Conservation (phyloP, 2,888 invertebrate genomes). For the Dione vanillae region DNA sequence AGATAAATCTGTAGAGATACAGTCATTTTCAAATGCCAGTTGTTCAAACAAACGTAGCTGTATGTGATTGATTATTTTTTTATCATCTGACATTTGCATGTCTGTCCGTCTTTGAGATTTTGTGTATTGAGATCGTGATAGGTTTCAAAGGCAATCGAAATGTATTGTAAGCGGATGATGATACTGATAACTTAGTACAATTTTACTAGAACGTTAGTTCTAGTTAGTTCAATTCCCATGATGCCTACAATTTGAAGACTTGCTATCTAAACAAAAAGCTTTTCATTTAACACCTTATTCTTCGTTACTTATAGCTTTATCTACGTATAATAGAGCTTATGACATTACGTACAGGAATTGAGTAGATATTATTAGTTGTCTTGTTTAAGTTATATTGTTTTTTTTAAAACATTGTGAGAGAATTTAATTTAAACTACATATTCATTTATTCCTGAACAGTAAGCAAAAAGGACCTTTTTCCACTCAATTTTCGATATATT, state of each 20-base stretch:
- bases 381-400: too few species aligned
- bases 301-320: too few species aligned
- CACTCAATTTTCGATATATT: too few species aligned
- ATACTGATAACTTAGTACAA: slow-evolving; percentile 8
- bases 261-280: neutral
- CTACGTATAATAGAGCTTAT: too few species aligned
- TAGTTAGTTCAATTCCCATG: neutral
- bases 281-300: too few species aligned
- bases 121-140: slow-evolving; percentile 26
- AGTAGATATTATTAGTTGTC: too few species aligned
- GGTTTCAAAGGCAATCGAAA: slow-evolving; percentile 21
- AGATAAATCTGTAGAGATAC: slow-evolving; percentile 15
- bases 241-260: neutral
- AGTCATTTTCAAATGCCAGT: slow-evolving; percentile 16
- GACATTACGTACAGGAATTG: too few species aligned
- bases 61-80: slow-evolving; percentile 35
- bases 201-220: neutral
- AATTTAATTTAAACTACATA: too few species aligned
- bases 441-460: too few species aligned
- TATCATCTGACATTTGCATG: slow-evolving; percentile 36
- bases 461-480: too few species aligned
- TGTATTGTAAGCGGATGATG: slow-evolving; percentile 21
- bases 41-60: slow-evolving; percentile 19
- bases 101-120: slow-evolving; percentile 12
- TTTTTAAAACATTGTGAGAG: too few species aligned